Evolutionary conservation across 2,797 vertebrate genomes (phyloP).

Genomic region (Chromis chromis): DNA sequence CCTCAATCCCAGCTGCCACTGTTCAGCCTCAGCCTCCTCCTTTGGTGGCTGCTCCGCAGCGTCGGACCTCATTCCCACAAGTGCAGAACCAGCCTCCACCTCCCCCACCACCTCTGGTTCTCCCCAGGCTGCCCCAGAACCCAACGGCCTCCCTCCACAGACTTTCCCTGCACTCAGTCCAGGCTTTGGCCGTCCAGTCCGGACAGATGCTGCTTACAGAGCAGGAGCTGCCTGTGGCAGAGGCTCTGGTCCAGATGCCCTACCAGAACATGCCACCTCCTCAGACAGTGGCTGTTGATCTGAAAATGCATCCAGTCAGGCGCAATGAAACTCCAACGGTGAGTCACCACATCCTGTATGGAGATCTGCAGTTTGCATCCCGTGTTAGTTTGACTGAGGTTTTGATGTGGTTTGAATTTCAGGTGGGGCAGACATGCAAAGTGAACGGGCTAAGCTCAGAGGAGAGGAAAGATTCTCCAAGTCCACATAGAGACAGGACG

Average conservation of each 20-base stretch:
- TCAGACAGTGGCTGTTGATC: slow-evolving; percentile 93
- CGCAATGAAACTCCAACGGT: slow-evolving; percentile 85
- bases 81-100: slow-evolving; percentile 80
- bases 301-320: slow-evolving; percentile 89
- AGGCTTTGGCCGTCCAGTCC: slow-evolving; percentile 89
- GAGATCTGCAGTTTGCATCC: background rate
- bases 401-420: slow-evolving; percentile 48
- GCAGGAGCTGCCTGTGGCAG: slow-evolving; percentile 89
- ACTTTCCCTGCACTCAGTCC: slow-evolving; percentile 88
- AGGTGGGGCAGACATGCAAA: slow-evolving; percentile 81
- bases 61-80: slow-evolving; percentile 75
- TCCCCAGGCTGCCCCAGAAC: slow-evolving; percentile 80
- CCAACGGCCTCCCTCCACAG: slow-evolving; percentile 86
- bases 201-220: slow-evolving; percentile 89
- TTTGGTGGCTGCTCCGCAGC: slow-evolving; percentile 77
- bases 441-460: slow-evolving; percentile 86
- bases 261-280: slow-evolving; percentile 89
- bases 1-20: slow-evolving; percentile 70
- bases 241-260: slow-evolving; percentile 91
- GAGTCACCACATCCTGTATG: slow-evolving; percentile 34
- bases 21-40: slow-evolving; percentile 88
- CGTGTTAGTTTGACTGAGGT: background rate
- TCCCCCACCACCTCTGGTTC: slow-evolving; percentile 82
- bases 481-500: slow-evolving; percentile 73
- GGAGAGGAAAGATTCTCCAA: slow-evolving; percentile 81